Base-by-base conservation (phyloP, 2,113 vertebrate species). In the Dermatemys mawii region DNA sequence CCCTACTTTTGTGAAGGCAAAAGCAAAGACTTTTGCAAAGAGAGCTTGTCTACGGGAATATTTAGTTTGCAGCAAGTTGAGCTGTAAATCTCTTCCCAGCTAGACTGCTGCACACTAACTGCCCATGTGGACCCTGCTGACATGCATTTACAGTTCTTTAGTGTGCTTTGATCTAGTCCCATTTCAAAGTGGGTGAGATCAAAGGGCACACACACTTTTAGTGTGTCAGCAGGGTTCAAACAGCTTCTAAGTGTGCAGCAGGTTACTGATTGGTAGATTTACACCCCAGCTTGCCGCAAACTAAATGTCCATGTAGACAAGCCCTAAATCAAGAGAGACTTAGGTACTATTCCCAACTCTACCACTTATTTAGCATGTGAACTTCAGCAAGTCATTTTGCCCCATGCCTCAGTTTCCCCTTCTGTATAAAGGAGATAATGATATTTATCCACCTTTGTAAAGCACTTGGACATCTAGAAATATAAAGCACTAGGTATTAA, bases 361-460 rank as follows among this genome's bases (percentile, higher is more conserved):
- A 81, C 27, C 50, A 60, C 48, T 73, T 87, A 67, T 50, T 13
- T 93, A 82, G 48, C 26, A 79, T 63, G 19, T 6, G 60, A 89
- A 87, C 79, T 96, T 1, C 54, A 85, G 78, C 87, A 90, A 84
- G 54, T 67, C 38, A 27, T 88, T 41, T 84, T 46, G 54, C 29
- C 80, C 86, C 81, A 11, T 73, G 75, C 81, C 46, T 87, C 85
- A 54, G n/a, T 93, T 92, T 89, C 48, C 11, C 8, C 85, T 91
- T 78, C 73, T 86, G n/a, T 55, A 6, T 51, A 84, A 89, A 83
- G 85, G 80, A 63, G 46, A 86, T 24, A 76, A 81, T 87, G 60
- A 29, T 63, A 80, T 78, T 87, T 80, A 46, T 49, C 80, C 78
- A 93, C 75, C 82, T 91, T 82, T 26, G 2, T 16, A 54, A 73